phyloP scores from a whole-genome alignment of 2,797 vertebrate genomes.

The Adelosebastes latens region DNA sequence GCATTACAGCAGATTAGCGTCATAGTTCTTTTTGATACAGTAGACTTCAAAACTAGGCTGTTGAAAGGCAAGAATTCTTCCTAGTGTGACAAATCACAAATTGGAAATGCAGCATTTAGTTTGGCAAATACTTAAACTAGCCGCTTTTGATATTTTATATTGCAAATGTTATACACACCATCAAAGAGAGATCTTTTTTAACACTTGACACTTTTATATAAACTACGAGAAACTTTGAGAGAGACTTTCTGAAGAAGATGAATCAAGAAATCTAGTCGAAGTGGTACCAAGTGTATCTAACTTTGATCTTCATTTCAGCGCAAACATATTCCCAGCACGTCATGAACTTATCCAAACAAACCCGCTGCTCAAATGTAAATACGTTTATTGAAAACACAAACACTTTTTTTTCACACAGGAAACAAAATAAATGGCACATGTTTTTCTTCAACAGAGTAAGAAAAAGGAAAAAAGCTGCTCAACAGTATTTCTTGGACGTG shows the following conservation, averaged over 20 bases:
- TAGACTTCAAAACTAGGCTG: conserved; percentile 4
- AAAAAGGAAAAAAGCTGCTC: conserved; percentile 33
- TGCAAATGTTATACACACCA: neutral
- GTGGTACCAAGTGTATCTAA: neutral
- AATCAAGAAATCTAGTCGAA: conserved; percentile 9
- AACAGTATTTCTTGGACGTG: conserved; percentile 29
- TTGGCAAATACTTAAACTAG: neutral
- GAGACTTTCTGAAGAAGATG: neutral
- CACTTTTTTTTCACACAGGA: conserved; percentile 54
- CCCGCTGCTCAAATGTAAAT: conserved; percentile 46
- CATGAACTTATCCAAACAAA: conserved; percentile 15
- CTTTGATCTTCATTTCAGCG: conserved; percentile 2
- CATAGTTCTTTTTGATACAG: neutral
- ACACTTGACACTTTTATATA: neutral
- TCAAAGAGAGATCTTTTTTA: neutral
- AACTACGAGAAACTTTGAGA: neutral
- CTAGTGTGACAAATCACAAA: neutral
- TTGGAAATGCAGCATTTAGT: neutral
- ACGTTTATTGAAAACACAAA: conserved; percentile 81
- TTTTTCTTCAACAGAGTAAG: conserved; percentile 38
- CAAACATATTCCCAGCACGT: neutral
- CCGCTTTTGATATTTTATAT: neutral
- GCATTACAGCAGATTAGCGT: conserved; percentile 22
- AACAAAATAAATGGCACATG: conserved; percentile 66
- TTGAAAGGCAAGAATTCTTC: neutral